These are phyloP conservation scores for Setipinna tenuifilis DNA, from an alignment of 2,797 vertebrate genomes.

Conservation along the genomic window DNA sequence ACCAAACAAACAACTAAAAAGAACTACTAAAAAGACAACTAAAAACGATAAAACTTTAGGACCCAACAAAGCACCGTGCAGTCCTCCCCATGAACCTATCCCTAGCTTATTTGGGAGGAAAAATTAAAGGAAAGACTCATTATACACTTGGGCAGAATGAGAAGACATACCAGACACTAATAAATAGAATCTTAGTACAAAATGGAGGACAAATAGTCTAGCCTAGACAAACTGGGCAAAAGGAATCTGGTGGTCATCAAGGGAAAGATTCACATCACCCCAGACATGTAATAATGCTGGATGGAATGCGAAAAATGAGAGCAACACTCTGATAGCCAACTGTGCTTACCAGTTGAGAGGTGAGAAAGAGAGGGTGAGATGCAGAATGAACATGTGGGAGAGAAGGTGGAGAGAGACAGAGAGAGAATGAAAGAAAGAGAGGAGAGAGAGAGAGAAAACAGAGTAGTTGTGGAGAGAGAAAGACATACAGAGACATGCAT, in stretches of 20 bases:
- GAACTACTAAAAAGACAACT: not conserved
- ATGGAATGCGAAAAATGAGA: slow-evolving; percentile 17
- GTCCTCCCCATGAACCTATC: not conserved
- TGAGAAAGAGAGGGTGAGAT: not conserved
- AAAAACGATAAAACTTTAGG: not conserved
- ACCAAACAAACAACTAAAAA: not conserved
- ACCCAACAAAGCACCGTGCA: not conserved
- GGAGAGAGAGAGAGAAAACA: not conserved
- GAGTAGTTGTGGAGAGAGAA: not conserved
- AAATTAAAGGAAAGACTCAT: not conserved
- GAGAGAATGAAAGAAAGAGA: slow-evolving; percentile 1
- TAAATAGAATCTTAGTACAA: not conserved
- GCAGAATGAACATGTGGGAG: not conserved
- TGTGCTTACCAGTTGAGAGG: not conserved
- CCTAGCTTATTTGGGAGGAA: not conserved
- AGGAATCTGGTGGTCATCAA: not conserved
- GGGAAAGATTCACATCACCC: not conserved
- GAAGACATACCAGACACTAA: not conserved
- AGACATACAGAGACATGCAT: no score
- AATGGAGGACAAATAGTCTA: not conserved
- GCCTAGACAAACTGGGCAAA: not conserved
- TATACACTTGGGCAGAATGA: not conserved
- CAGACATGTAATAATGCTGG: not conserved
- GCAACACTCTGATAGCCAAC: not conserved
- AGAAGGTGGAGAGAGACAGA: not conserved